Conservation (phyloP, 2,797 vertebrate genomes). For the Crotalus adamanteus region DNA sequence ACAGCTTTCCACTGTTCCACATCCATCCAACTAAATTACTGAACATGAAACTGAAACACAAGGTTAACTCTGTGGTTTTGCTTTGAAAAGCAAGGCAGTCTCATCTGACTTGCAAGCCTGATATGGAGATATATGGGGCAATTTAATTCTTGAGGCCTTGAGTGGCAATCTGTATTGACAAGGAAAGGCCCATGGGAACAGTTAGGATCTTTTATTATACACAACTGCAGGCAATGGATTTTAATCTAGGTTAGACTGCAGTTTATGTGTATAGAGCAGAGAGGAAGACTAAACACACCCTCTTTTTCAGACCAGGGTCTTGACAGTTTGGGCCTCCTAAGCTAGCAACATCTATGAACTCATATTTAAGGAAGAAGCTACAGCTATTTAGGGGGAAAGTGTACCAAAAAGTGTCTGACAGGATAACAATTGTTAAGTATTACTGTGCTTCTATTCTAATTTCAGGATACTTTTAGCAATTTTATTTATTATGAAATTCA, state of each 20-base stretch:
- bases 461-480: not conserved
- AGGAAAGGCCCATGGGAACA: not conserved
- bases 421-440: not conserved
- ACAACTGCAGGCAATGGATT: not conserved
- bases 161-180: not conserved
- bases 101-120: not conserved
- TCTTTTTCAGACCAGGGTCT: not conserved
- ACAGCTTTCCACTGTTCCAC: not conserved
- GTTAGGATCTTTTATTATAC: not conserved
- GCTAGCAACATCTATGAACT: not conserved
- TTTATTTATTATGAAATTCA: not conserved
- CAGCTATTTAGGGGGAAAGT: not conserved
- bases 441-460: not conserved
- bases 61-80: not conserved
- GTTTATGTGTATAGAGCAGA: not conserved
- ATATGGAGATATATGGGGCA: not conserved
- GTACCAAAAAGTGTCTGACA: constrained; percentile 35
- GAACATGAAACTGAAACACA: not conserved
- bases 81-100: not conserved
- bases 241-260: not conserved
- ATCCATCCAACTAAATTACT: not conserved
- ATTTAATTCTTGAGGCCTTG: not conserved
- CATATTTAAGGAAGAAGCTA: not conserved
- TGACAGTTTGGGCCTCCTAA: not conserved
- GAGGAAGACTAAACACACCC: not conserved